Evolutionary conservation across 2,888 invertebrate genomes (phyloP).

Genomic region (Panopea generosa): DNA sequence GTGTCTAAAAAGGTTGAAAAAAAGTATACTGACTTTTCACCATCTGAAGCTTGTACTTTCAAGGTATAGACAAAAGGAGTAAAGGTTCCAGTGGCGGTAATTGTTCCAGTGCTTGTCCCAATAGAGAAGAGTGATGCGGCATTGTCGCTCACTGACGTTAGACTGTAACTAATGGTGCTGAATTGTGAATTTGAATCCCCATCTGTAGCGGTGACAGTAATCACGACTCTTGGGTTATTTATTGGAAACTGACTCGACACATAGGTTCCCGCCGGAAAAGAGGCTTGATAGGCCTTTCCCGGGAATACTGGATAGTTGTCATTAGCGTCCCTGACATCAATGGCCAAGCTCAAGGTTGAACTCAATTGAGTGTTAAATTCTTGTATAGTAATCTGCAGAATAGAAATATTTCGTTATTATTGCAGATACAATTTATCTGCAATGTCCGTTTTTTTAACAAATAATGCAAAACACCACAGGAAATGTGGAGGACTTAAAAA

Average conservation of each 20-base stretch:
- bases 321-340: conserved; percentile 78
- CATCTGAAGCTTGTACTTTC: conserved; percentile 73
- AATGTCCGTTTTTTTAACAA: no score
- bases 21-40: conserved; percentile 56
- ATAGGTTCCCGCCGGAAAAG: conserved; percentile 70
- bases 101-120: conserved; percentile 34
- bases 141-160: conserved; percentile 68
- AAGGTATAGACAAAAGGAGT: conserved; percentile 67
- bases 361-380: conserved; percentile 67
- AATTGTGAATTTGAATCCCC: conserved; percentile 42
- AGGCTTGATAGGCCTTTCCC: conserved; percentile 60
- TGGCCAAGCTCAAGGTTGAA: conserved; percentile 66
- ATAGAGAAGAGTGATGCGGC: conserved; percentile 68
- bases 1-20: no score
- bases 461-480: no score
- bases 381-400: conserved; percentile 68
- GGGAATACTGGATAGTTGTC: conserved; percentile 79
- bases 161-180: conserved; percentile 69
- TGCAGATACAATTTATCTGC: no score
- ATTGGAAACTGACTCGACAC: conserved; percentile 14
- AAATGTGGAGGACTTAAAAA: no score
- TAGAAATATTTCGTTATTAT: no score
- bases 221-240: conserved; percentile 44
- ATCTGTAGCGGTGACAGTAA: conserved; percentile 61
- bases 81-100: conserved; percentile 68